Base-by-base conservation (phyloP, 1,140 invertebrate genomes). In the Drosophila biarmipes region DNA sequence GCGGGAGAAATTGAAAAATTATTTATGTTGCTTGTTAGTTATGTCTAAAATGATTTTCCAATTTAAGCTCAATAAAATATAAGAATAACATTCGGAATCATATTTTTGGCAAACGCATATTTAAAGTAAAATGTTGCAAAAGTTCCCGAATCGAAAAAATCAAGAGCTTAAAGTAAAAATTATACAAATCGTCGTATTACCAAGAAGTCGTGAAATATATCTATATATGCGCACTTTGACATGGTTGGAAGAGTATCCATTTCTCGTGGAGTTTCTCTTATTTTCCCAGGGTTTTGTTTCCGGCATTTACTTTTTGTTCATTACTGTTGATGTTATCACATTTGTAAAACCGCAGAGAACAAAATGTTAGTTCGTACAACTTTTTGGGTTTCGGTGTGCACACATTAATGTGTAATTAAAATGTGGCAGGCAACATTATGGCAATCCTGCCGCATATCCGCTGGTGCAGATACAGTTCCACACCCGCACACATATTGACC, bases 391-490 rank as follows among this genome's bases (percentile, higher is more conserved):
- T 64, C 55, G 75, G 49, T 68, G 61, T 40, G 61, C 78, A 64
- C 52, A 78, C 61, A 82, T 86, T 86, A 82, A 82, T 79, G 62
- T 89, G 84, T 86, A 86, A 86, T 86, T 89, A 86, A 89, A 86
- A 86, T 78, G 78, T 76, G 82, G 74, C 82, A 72, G 84, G 67
- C 74, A 87, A 86, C 71, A 82, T 64, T 62, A 75, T 78, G 57
- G 49, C 46, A 71, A 71, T 55, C 64, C 19, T 48, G 42, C 29
- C 58, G 27, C 61, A 72, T 53, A 76, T 72, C 62, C 51, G 58
- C 56, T 81, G 29, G 54, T 38, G 38, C 66, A 15, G 19, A 40
- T 38, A 12, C 24, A 37, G 61, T 19, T 57, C 35, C 64, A 66
- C 37, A 72, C 42, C 31, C 61, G 27, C 57, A 63, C 48, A 38